Percentiles rank a stretch among this genome's conserved stretches.
Conservation (phyloP, 2,113 vertebrate genomes). For the Toxotes jaculatrix region DNA sequence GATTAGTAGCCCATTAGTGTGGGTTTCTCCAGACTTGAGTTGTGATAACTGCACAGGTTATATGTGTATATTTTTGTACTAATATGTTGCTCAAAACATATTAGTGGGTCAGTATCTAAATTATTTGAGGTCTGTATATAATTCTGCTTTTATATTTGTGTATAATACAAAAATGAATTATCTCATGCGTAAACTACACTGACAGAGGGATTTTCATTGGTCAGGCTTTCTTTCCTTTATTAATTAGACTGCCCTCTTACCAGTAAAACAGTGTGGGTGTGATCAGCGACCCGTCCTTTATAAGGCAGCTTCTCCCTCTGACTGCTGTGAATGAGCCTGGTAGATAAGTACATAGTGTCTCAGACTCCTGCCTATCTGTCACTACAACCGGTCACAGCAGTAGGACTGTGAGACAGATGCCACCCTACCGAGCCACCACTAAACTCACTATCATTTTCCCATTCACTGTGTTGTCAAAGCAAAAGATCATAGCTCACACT, state of each 20-base stretch:
- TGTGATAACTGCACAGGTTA: no score
- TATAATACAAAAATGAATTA: background rate
- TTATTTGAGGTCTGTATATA: background rate
- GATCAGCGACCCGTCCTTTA: constrained; percentile 24
- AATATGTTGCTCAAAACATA: background rate
- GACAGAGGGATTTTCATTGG: background rate
- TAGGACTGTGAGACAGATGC: background rate
- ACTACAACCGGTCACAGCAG: constrained; percentile 35
- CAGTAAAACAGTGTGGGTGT: constrained; percentile 25
- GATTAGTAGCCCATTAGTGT: no score
- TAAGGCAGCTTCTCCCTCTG: constrained; percentile 57
- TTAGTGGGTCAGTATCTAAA: background rate
- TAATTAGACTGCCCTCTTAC: background rate
- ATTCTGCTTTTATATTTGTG: background rate
- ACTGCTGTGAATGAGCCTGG: constrained; percentile 52
- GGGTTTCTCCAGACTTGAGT: no score
- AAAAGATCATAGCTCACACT: background rate
- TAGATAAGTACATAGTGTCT: constrained; percentile 66
- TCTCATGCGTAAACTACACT: background rate
- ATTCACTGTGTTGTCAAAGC: background rate
- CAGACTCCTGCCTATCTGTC: constrained; percentile 59
- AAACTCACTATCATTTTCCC: background rate
- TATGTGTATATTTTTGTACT: background rate
- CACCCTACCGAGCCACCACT: background rate
- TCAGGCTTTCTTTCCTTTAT: background rate